Percentiles rank a stretch among this genome's conserved stretches.
These are phyloP conservation scores for Phalloptychus januarius DNA, from an alignment of 2,797 vertebrate species.

Conservation along the genomic window DNA sequence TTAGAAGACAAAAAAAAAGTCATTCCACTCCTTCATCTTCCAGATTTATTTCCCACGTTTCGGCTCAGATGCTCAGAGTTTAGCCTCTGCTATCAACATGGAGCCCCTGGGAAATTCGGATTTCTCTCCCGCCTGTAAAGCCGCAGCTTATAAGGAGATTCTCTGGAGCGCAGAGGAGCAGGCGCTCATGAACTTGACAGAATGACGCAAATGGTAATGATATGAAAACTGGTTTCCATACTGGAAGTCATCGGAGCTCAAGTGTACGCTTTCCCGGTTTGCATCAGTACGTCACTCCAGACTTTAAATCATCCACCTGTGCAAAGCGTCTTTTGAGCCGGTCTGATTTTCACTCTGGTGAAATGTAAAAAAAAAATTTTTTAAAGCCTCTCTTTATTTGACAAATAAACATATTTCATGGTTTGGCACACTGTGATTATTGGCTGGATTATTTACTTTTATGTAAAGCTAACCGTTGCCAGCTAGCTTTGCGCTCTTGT, in stretches of 20 bases:
- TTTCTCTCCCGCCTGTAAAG: constrained; percentile 42
- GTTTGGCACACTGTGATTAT: not conserved
- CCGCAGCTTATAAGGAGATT: constrained; percentile 1
- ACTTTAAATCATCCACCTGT: not conserved
- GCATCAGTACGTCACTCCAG: not conserved
- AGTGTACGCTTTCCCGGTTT: not conserved
- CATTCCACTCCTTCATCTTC: constrained; percentile 19
- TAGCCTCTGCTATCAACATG: constrained; percentile 22
- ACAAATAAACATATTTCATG: not conserved
- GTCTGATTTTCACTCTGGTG: not conserved
- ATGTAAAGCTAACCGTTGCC: not conserved
- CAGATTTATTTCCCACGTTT: constrained; percentile 5
- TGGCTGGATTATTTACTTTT: no score
- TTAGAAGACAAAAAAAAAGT: not conserved
- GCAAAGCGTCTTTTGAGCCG: not conserved
- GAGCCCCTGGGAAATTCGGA: constrained; percentile 43
- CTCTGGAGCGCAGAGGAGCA: not conserved
- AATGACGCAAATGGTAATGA: not conserved
- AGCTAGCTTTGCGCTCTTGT: not conserved
- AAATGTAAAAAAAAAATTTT: no score
- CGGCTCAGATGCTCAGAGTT: constrained; percentile 15
- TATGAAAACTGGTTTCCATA: not conserved
- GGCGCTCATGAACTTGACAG: not conserved
- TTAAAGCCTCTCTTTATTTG: not conserved
- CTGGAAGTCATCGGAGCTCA: not conserved